Evolutionary conservation across 2,888 invertebrate species (phyloP), one percentile per base, ranked within the genome.

Genomic region (Erebia ligea): DNA sequence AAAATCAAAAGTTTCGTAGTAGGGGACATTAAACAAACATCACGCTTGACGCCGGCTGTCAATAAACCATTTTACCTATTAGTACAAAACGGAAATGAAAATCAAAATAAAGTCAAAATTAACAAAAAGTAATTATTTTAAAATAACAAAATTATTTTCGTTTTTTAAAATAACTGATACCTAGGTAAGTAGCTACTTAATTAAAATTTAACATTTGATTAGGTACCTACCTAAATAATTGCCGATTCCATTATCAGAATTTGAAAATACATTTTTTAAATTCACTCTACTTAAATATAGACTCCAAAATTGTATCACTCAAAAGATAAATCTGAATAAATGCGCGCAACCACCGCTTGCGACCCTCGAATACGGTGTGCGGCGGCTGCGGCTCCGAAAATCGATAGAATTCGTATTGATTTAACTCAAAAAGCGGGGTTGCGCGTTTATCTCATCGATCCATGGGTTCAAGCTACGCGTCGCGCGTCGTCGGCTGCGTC

Each of bases 391-490:
- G 94, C 94, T 94, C 85, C 90, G 90, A 95, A 95, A 95, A 96
- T 96, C 96, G 95, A 96, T 96, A 94, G 93, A 94, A 94, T 94
- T 94, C 88, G 94, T 95, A 96, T 96, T 95, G 95, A 95, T 95
- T 94, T 93, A 93, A 91, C 88, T 88, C 92, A 91, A 94, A 86
- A 85, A 95, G 95, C 95, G 94, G 95, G 95, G 94, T 94, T 94
- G 95, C 95, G 95, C 95, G 95, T 96, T 95, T 96, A 96, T 96
- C 95, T 94, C 94, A 96, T 96, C 95, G 96, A 96, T 95, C 92
- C 89, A 88, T 82, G 85, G 84, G 82, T 83, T 84, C 70, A 73
- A 87, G 90, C 90, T 90, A 81, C 88, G 81, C 85, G 80, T 83
- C 76, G 77, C 80, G 73, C 73, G 75, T 72, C 75, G 73, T 62